These are phyloP conservation scores for Drosophila pruinosa DNA, from an alignment of 1,140 invertebrate genomes.

Conservation along the genomic window DNA sequence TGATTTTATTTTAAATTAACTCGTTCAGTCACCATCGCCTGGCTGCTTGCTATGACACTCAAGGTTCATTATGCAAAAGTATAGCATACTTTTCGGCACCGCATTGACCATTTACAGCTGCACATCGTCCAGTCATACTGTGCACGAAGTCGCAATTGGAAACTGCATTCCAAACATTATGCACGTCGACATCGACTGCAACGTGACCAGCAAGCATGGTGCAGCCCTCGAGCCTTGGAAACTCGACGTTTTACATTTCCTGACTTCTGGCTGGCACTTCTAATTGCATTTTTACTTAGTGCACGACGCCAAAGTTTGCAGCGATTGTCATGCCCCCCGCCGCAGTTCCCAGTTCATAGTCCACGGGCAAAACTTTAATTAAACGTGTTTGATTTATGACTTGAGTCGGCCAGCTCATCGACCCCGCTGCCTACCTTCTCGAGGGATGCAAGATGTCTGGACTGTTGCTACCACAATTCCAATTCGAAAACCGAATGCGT, in stretches of 20 bases:
- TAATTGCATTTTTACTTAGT: conserved; percentile 81
- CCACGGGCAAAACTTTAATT: conserved; percentile 71
- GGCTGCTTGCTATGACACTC: background rate
- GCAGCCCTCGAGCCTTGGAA: background rate
- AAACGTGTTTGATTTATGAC: conserved; percentile 80
- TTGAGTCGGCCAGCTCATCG: conserved; percentile 27
- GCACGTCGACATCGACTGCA: conserved; percentile 13
- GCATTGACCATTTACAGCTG: background rate
- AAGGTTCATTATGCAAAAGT: background rate
- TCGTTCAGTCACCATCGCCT: background rate
- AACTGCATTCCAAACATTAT: conserved; percentile 11
- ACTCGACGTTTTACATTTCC: conserved; percentile 42
- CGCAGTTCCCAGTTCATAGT: background rate
- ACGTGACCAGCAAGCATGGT: conserved; percentile 4
- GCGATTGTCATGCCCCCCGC: conserved; percentile 5
- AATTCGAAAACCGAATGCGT: conserved; percentile 56
- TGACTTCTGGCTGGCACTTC: conserved; percentile 48
- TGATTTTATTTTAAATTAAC: too few relatives aligned
- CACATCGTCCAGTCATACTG: conserved; percentile 2
- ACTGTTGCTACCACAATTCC: conserved; percentile 61
- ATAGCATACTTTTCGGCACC: conserved; percentile 9
- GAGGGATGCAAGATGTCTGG: conserved; percentile 18
- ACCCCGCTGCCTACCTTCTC: background rate
- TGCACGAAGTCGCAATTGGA: conserved; percentile 11
- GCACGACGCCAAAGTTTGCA: conserved; percentile 48